A percentile compares a stretch with the other conserved stretches of the same genome.
Evolutionary conservation across 2,797 vertebrate genomes (phyloP).

Genomic region (Cossypha heuglini): DNA sequence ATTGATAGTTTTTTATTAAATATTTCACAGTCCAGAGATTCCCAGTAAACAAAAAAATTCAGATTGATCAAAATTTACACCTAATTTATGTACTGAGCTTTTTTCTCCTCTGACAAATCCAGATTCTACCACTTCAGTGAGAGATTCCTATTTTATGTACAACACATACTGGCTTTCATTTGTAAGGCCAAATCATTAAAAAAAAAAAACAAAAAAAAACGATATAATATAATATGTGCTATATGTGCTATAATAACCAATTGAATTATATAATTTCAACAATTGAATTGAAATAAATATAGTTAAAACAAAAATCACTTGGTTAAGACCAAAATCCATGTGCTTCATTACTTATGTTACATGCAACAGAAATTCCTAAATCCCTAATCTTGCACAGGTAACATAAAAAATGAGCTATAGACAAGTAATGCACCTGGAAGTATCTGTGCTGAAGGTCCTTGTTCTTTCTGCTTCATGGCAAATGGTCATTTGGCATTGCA

Average conservation of each 20-base stretch:
- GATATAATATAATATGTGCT: too few relatives aligned
- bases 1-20: background rate
- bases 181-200: background rate
- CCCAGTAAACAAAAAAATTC: background rate
- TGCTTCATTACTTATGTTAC: background rate
- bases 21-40: background rate
- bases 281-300: background rate
- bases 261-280: background rate
- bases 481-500: fast-evolving
- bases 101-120: background rate
- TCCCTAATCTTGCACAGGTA: background rate
- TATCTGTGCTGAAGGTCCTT: background rate
- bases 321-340: background rate
- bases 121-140: background rate
- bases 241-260: background rate
- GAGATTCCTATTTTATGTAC: background rate
- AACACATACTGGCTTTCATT: background rate
- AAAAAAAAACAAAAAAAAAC: background rate
- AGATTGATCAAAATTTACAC: background rate
- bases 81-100: background rate
- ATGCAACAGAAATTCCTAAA: background rate
- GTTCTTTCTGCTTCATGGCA: background rate
- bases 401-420: background rate
- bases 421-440: background rate
- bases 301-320: background rate